Base-by-base conservation (phyloP, 2,797 vertebrate species). In the Argyrosomus regius region DNA sequence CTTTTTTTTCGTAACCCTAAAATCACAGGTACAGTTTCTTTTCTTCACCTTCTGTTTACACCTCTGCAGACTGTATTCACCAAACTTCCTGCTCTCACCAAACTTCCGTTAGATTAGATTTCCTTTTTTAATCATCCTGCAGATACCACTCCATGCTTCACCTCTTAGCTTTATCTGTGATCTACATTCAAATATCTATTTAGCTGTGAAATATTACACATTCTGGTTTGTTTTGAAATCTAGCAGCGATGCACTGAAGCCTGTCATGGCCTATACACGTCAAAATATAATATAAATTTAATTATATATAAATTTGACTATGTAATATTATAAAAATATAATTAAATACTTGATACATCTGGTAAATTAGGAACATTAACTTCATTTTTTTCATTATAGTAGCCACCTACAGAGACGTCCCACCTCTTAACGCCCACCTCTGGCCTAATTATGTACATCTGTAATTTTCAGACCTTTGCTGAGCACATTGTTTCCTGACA, bases 401-500 rank as follows among this genome's bases (percentile, higher is more conserved):
- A 41, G 22, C 24, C 16, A 7, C 35, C 63, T 48, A 56, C 43
- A 49, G 59, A 26, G 53, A 50, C 75, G 69, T 72, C 46, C 56
- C 24, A 6, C 68, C 46, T 52, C 24, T 5, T 7, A 2, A 5
- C 18, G 3, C n/a, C 24, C 35, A 59, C 64, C 45, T 75, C 35
- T 45, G 74, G 35, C 58, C 46, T 39, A 6, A 45, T 58, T 20
- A 7, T 83, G 60, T 64, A 72, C 46, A 49, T 64, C 35, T 73
- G 66, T 50, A 20, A 24, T 59, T 41, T 53, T 63, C 18, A 65
- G 24, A 56, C 11, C 20, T 60, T 20, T 49, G 54, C 35, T 26
- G 22, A 64, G 70, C 49, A 6, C 1, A 2, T 16, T 2, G 70
- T 70, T 77, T 79, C 72, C 72, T 78, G 76, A 71, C 74, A 75